Base-by-base conservation (phyloP, 2,113 vertebrate species). In the Scophthalmus maximus region DNA sequence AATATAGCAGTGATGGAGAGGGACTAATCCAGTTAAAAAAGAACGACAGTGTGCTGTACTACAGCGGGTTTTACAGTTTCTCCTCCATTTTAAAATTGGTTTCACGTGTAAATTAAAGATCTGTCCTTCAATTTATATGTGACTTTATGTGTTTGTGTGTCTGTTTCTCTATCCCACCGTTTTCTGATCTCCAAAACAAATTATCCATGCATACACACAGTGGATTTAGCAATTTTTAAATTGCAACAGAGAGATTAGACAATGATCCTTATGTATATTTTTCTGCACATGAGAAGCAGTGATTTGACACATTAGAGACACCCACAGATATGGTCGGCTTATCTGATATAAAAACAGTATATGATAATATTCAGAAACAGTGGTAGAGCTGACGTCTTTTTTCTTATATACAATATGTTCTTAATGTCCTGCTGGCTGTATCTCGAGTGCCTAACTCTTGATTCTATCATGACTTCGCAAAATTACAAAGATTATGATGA, bases 71-170 rank as follows among this genome's bases (percentile, higher is more conserved):
- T 86, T 72, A 84, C 62, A 72, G 67, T 85, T 83, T 89, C 63
- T 85, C 66, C 70, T 70, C 55, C 55, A 76, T 60, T 83, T 69
- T 56, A 34, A 69, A 83, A 76, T 47, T 75, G 81, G 76, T 86
- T 91, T 86, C 79, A 78, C 76, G 55, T 78, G 30, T 77, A 68
- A 91, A 89, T 83, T 86, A 88, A 90, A 76, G 30, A 70, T 58
- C 63, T 85, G 78, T 76, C 75, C 73, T 89, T 84, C 44, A 64
- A 87, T 81, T 83, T 73, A 38, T 65, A 49, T 72, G 61, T 32
- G 74, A 67, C 27, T 81, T 64, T 62, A 30, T 56, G 59, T 69
- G 59, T 67, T 47, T 74, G 56, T 49, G 42, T 23, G 44, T 75
- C 17, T 78, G 2, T 69, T 69, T 76, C 71, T 72, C 17, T 29